phyloP scores from a whole-genome alignment of 2,797 vertebrate genomes.

The Coranthus polyacanthus region DNA sequence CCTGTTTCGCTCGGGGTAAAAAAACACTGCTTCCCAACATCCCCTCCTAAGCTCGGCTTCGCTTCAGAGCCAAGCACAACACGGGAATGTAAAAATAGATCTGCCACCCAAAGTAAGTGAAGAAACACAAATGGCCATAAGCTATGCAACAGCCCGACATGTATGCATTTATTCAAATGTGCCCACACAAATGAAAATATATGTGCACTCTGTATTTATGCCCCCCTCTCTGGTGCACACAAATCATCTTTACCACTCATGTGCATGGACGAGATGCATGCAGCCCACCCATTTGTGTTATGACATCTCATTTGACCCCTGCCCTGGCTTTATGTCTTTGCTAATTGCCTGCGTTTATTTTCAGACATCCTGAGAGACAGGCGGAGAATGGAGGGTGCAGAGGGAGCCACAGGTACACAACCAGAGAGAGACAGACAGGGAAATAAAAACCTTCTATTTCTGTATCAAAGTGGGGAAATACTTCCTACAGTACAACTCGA shows the following conservation, averaged over 20 bases:
- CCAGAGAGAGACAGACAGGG: slow-evolving; percentile 7
- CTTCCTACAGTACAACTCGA: slow-evolving; percentile 37
- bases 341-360: slow-evolving; percentile 79
- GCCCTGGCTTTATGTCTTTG: slow-evolving; percentile 60
- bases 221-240: slow-evolving; percentile 35
- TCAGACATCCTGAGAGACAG: slow-evolving; percentile 65
- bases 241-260: slow-evolving; percentile 55
- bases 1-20: slow-evolving; percentile 73
- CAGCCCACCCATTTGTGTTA: slow-evolving; percentile 72
- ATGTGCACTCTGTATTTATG: slow-evolving; percentile 44
- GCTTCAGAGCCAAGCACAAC: slow-evolving; percentile 72
- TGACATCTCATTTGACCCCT: slow-evolving; percentile 77
- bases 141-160: slow-evolving; percentile 41
- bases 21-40: slow-evolving; percentile 59
- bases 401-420: slow-evolving; percentile 57
- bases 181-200: slow-evolving; percentile 48
- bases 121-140: slow-evolving; percentile 64
- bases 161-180: slow-evolving; percentile 58
- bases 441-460: slow-evolving; percentile 47
- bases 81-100: slow-evolving; percentile 73
- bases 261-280: slow-evolving; percentile 10
- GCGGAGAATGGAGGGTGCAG: slow-evolving; percentile 16
- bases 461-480: slow-evolving; percentile 47
- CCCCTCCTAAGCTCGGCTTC: slow-evolving; percentile 58
- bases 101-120: slow-evolving; percentile 56